Evolutionary conservation across 2,113 vertebrate species (phyloP).

Genomic region (Petromus typicus): DNA sequence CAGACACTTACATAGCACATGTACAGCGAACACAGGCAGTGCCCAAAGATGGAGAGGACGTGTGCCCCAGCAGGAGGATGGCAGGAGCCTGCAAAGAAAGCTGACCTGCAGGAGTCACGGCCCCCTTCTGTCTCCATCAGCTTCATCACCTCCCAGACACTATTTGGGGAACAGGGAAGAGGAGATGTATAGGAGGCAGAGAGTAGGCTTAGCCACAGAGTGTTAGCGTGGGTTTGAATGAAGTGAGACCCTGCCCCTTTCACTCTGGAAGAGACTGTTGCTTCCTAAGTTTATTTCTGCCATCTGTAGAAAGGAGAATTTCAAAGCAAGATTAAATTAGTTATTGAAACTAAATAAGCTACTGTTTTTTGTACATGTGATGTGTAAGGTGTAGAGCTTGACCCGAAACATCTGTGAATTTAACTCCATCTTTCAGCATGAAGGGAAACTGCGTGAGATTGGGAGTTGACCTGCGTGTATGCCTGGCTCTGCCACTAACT

Average conservation of each 20-base stretch:
- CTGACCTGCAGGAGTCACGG: not conserved
- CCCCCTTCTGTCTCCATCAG: not conserved
- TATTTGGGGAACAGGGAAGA: not conserved
- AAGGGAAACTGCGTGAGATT: not conserved
- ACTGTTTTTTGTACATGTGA: constrained; percentile 7
- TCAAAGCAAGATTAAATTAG: constrained; percentile 46
- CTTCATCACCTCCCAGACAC: not conserved
- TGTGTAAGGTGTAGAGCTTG: constrained; percentile 51
- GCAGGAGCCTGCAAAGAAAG: not conserved
- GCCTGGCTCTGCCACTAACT: not conserved
- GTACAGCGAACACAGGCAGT: not conserved
- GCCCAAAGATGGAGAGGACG: not conserved
- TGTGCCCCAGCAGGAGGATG: not conserved
- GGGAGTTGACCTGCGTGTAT: not conserved
- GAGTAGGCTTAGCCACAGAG: not conserved
- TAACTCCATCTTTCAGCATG: constrained; percentile 3
- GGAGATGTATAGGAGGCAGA: not conserved
- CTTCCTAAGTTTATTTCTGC: constrained; percentile 28
- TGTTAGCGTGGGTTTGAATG: not conserved
- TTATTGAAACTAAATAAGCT: constrained; percentile 60
- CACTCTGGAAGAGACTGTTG: not conserved
- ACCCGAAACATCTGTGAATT: not conserved
- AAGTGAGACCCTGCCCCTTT: not conserved
- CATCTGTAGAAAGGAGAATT: not conserved
- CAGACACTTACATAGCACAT: constrained; percentile 48